Evolutionary conservation across 2,797 vertebrate species (phyloP).

Genomic region (Hoplostethus mediterraneus): DNA sequence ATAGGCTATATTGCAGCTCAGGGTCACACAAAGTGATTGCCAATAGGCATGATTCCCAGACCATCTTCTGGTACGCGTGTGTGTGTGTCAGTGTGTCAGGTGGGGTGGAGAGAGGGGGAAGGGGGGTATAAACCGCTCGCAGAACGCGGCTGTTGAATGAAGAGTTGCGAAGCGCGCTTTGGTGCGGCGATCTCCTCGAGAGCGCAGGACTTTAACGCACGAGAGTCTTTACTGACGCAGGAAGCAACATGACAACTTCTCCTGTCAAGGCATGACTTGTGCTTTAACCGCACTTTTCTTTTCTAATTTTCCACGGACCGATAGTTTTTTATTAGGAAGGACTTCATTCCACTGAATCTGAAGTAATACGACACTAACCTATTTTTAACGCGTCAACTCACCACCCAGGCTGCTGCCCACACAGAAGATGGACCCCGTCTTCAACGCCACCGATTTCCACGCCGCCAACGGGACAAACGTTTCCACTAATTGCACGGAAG

Average conservation of each 20-base stretch:
- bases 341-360: neutral
- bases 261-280: no score
- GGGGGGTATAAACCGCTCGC: neutral
- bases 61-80: neutral
- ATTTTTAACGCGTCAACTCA: conserved; percentile 25
- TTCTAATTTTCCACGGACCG: no score
- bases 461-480: conserved; percentile 50
- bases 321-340: no score
- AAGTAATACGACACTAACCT: conserved; percentile 14
- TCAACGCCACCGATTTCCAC: conserved; percentile 57
- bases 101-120: neutral
- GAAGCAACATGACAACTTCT: neutral
- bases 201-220: conserved; percentile 10
- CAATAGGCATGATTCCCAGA: neutral
- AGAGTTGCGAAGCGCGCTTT: conserved; percentile 23
- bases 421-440: conserved; percentile 74
- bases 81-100: neutral
- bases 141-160: neutral
- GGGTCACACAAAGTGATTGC: neutral
- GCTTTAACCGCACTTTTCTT: neutral
- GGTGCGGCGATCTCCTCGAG: conserved; percentile 10
- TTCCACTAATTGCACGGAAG: conserved; percentile 74
- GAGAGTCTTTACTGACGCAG: no score
- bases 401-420: neutral
- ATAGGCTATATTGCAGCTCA: neutral